These are phyloP conservation scores for Hymenochirus boettgeri DNA, from an alignment of 2,113 vertebrate species.

Conservation along the genomic window DNA sequence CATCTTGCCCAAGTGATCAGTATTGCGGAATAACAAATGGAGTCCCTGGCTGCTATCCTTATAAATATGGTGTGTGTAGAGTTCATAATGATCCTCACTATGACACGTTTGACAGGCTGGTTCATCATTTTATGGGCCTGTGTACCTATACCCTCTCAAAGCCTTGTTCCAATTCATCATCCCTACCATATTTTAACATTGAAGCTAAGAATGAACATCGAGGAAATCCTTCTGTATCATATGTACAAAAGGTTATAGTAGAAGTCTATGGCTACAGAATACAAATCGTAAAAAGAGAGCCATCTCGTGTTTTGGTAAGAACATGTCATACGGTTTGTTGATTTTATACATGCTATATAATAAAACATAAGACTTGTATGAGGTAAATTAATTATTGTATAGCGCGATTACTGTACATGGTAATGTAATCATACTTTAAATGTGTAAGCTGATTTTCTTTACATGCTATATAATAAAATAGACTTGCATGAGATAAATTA, in stretches of 20 bases:
- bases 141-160: conserved; percentile 63
- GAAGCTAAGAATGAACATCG: conserved; percentile 55
- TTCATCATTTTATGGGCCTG: conserved; percentile 55
- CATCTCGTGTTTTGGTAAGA: conserved; percentile 60
- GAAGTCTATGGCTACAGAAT: conserved; percentile 47
- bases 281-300: conserved; percentile 53
- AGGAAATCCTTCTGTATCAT: conserved; percentile 45
- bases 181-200: conserved; percentile 58
- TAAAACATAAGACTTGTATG: too few relatives aligned
- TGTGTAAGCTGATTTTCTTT: too few relatives aligned
- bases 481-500: too few relatives aligned
- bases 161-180: conserved; percentile 49
- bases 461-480: too few relatives aligned
- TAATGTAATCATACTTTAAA: too few relatives aligned
- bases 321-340: conserved; percentile 23
- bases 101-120: conserved; percentile 63
- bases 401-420: too few relatives aligned
- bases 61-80: rapidly evolving
- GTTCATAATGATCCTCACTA: conserved; percentile 53
- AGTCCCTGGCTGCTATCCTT: conserved; percentile 40
- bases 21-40: conserved; percentile 55
- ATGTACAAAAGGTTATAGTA: conserved; percentile 58
- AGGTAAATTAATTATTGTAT: too few relatives aligned
- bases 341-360: too few relatives aligned
- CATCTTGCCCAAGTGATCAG: conserved; percentile 54